Evolutionary conservation across 2,113 vertebrate species (phyloP).

Genomic region (Penelope pileata): DNA sequence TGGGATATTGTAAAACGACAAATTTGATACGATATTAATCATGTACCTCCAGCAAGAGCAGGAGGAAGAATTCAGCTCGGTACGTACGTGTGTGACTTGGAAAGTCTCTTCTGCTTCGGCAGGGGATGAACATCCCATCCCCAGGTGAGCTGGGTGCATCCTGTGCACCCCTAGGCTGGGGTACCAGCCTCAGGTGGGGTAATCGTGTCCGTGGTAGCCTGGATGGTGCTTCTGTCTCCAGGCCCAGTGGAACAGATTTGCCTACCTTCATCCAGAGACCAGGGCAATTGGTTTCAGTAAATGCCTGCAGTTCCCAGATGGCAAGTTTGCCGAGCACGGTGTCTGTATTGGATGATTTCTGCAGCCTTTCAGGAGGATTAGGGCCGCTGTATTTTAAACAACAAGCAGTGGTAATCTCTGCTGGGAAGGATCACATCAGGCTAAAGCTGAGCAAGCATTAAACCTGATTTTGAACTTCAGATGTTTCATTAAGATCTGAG

Average conservation of each 20-base stretch:
- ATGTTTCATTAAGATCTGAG: not conserved
- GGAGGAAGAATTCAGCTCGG: not conserved
- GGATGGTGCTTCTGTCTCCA: not conserved
- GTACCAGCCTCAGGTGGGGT: not conserved
- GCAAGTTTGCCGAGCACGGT: not conserved
- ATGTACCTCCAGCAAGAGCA: not conserved
- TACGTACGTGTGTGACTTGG: not conserved
- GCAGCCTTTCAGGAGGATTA: not conserved
- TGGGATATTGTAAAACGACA: conserved; percentile 32
- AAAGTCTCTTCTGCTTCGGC: not conserved
- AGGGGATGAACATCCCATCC: not conserved
- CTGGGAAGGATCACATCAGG: not conserved
- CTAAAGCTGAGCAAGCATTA: not conserved
- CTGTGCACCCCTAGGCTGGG: no score
- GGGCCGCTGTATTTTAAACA: not conserved
- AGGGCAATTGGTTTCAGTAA: not conserved
- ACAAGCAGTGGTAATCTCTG: not conserved
- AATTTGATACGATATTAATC: conserved; percentile 63
- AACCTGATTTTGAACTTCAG: not conserved
- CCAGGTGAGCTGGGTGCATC: rapidly evolving
- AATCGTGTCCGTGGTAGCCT: not conserved
- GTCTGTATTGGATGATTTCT: not conserved
- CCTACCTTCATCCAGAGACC: not conserved
- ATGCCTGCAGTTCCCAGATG: not conserved
- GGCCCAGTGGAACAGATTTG: not conserved